Evolutionary conservation across 2,888 invertebrate genomes (phyloP), one percentile per base, ranked within the genome.

Genomic region (Leptothorax acervorum): DNA sequence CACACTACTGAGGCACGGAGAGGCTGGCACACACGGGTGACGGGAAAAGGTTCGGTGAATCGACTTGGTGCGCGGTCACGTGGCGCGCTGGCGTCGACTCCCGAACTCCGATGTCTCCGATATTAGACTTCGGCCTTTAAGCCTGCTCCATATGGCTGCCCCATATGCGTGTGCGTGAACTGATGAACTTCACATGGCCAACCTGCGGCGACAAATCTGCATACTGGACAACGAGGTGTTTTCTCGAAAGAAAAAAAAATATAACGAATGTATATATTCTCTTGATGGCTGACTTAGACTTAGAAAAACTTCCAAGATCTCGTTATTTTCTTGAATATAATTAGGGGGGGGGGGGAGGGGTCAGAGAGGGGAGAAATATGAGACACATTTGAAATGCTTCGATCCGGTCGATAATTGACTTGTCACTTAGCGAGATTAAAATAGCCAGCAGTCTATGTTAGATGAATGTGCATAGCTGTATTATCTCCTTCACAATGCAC

Each of bases 61-160:
- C 23, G 68, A 78, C 68, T 78, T 57, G 51, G 31, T 45, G 42
- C 45, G 45, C 78, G 68, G 39, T 78, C 78, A 78, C 78, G 78
- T 82, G 81, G 74, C 81, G 74, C 81, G 81, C 70, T 82, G 31
- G 35, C 39, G 62, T 82, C 73, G 74, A 23, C 23, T 23, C 3
- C 3, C 35, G 35, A 6, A 55, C 15, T 48, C 35, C 42, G 35
- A 45, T 23, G 23, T 23, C 23, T 23, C 23, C 23, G 23, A 23
- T 66, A 23, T 66, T 63, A 28, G 73, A 73, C 73, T 73, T 73
- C 39, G 63, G 57, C 31, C 15, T 28, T 15, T 48, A 55, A 23
- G 55, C 9, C 55, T 23, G 11, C 18, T 23, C 11, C 55, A 55
- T 8, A 55, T 8, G n/a, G 51, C 18, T 35, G 0, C 6, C 0